A percentile compares a stretch with the other conserved stretches of the same genome.
These are phyloP conservation scores for Zaprionus davidi DNA, from an alignment of 1,140 invertebrate genomes.

Conservation along the genomic window DNA sequence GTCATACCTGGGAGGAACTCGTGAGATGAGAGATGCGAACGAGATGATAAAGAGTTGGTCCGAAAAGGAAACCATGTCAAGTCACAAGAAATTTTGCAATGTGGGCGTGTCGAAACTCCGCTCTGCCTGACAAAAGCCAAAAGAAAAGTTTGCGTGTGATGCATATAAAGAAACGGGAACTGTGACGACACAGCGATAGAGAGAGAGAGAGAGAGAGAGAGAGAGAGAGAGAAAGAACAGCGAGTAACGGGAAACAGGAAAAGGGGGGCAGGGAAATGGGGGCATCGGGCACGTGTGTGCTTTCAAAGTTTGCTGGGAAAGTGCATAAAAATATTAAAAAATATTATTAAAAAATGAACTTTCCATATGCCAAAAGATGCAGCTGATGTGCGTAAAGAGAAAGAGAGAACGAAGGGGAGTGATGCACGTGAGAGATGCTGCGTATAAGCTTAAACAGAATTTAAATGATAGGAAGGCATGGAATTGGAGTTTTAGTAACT, in stretches of 20 bases:
- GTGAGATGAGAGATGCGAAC: slow-evolving; percentile 17
- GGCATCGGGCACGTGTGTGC: neutral
- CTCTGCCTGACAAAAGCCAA: slow-evolving; percentile 48
- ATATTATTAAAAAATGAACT: slow-evolving; percentile 48
- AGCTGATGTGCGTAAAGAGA: slow-evolving; percentile 12
- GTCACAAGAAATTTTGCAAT: slow-evolving; percentile 66
- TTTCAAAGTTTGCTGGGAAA: slow-evolving; percentile 31
- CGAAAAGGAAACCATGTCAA: slow-evolving; percentile 73
- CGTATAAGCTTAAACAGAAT: neutral
- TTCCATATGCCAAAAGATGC: slow-evolving; percentile 21
- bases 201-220: neutral
- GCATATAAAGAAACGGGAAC: slow-evolving; percentile 54
- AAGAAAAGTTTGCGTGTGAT: slow-evolving; percentile 67
- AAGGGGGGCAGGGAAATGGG: neutral
- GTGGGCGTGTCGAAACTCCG: slow-evolving; percentile 35
- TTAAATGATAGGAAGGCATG: neutral
- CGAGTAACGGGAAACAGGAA: slow-evolving; percentile 13
- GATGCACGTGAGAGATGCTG: neutral
- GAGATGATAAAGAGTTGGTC: slow-evolving; percentile 24
- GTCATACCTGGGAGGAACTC: slow-evolving; percentile 17
- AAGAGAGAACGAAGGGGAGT: neutral
- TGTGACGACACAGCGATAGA: neutral
- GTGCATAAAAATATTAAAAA: slow-evolving; percentile 75
- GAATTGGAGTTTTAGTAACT: too few relatives aligned
- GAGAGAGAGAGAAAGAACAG: slow-evolving; percentile 10